Evolutionary conservation across 1,140 invertebrate genomes (phyloP), one percentile per base, ranked within the genome.

Genomic region (Gryon sp.): DNA sequence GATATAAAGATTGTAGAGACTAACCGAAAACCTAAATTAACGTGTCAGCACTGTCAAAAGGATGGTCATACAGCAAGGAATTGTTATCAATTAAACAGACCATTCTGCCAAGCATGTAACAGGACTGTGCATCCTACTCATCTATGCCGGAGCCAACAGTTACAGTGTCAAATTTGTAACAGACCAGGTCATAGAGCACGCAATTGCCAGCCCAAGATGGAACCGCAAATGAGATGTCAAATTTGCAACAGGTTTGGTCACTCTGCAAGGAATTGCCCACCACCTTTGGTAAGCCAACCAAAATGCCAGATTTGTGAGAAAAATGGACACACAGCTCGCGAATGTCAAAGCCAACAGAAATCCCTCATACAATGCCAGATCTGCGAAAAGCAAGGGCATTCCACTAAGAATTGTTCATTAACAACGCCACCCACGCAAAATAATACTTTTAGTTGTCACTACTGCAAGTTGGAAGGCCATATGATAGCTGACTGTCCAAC

Each of bases 21-120:
- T 11, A 12, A 26, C 5, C 26, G 1, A 1, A n/a, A 30, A 26
- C 24, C 22, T 4, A 50, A 11, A 12, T 9, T n/a, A 0, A 43
- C 4, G 0, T 63, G 60, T 22, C 34, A 52, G 15, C 7, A 22
- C 22, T 63, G 45, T 14, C 8, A 43, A 7, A 41, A 50, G 15
- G 5, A 16, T 4, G 55, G 41, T 0, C 55, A 60, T 14, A 46
- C 7, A 4, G 3, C 9, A 22, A 43, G 11, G 2, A 11, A n/a
- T 12, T 12, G 32, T 6, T 34, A 2, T 6, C 11, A 22, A 12
- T 20, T 22, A 9, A 43, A 11, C n/a, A 16, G 22, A 43, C n/a
- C n/a, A 32, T 5, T n/a, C 28, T 43, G 40, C 22, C 2, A 12
- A 4, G 12, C 4, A 7, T 43, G 40, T 22, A 2, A 22, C 3